Base-by-base conservation (phyloP, 1,140 invertebrate genomes). In the Megalonaias nervosa region DNA sequence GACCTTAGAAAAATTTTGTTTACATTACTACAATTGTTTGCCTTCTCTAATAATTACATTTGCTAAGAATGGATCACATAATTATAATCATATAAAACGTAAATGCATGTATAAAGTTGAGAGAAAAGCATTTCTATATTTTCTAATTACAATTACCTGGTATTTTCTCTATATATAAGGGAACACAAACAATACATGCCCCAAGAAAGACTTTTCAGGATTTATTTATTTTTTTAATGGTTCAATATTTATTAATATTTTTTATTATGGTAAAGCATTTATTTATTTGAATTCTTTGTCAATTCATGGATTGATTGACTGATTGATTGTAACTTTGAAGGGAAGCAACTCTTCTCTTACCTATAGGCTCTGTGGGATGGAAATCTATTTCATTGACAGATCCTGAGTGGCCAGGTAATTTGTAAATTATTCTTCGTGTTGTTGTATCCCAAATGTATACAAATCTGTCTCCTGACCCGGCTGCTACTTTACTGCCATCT, bases 401-500 rank as follows among this genome's bases (percentile, higher is more conserved):
- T 26, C 98, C 99, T 90, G 97, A 96, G 90, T 99, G 99, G 0
- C 99, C 99, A 1, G 99, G 98, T 71, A 99, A 92, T 92, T 98
- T 99, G 91, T 99, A 99, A 5, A 99, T 90, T 84, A 99, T 96
- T 71, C 96, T 93, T 64, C 97, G 91, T 9, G 90, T 86, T 4
- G 95, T 97, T 4, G 97, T 97, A 90, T 99, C 97, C 98, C 98
- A 99, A 66, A 99, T 93, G 89, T 99, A 99, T 14, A 99, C 95
- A 92, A 95, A 97, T 66, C 98, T 92, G 91, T 99, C 99, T 5
- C 97, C 95, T 14, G 97, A 99, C 0, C 99, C 99, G 0, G 96
- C 95, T 5, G 95, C 94, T 55, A 98, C 93, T 70, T 90, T 89
- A 66, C 93, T 94, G 87, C 96, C 96, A 93, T 96, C 94, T 1